Percentiles rank a stretch among this genome's conserved stretches.
Evolutionary conservation across 2,113 vertebrate genomes (phyloP).

Genomic region (rabbit (Oryctolagus cuniculus)): DNA sequence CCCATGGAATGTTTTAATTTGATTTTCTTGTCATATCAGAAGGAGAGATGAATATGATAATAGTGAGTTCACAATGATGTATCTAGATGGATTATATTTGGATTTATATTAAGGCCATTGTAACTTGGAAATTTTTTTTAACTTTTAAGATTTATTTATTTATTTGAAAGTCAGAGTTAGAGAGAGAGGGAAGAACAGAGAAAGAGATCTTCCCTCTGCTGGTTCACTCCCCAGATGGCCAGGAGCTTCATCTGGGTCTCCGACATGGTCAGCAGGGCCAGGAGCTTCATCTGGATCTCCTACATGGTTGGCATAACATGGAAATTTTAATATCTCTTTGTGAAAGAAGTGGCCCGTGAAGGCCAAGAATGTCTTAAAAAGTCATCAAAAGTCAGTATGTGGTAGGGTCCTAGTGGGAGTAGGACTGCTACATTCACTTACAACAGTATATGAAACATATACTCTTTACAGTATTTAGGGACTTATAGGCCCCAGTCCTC

Average conservation of each 20-base stretch:
- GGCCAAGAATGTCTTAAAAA: not conserved
- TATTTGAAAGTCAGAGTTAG: no score
- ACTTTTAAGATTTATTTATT: not conserved
- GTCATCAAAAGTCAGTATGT: conserved; percentile 35
- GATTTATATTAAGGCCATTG: conserved; percentile 26
- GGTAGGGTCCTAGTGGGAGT: not conserved
- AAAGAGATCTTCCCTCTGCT: no score
- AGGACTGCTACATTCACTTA: not conserved
- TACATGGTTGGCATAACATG: not conserved
- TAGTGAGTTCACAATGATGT: conserved; percentile 8
- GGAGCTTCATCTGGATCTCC: no score
- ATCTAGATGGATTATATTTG: conserved; percentile 26
- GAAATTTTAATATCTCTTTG: conserved; percentile 44
- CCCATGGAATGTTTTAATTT: conserved; percentile 1
- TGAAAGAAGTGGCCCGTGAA: not conserved
- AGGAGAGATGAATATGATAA: conserved; percentile 34
- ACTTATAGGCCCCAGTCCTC: not conserved
- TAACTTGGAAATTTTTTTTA: not conserved
- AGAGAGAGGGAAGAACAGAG: no score
- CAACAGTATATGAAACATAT: not conserved
- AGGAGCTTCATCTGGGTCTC: no score
- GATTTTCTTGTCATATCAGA: conserved; percentile 45
- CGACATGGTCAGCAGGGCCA: no score
- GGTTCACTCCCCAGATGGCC: no score
- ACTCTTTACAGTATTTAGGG: conserved; percentile 20